Percentiles rank a stretch among this genome's conserved stretches.
phyloP scores from a whole-genome alignment of 2,113 vertebrate species.

The Sminthopsis crassicaudata region DNA sequence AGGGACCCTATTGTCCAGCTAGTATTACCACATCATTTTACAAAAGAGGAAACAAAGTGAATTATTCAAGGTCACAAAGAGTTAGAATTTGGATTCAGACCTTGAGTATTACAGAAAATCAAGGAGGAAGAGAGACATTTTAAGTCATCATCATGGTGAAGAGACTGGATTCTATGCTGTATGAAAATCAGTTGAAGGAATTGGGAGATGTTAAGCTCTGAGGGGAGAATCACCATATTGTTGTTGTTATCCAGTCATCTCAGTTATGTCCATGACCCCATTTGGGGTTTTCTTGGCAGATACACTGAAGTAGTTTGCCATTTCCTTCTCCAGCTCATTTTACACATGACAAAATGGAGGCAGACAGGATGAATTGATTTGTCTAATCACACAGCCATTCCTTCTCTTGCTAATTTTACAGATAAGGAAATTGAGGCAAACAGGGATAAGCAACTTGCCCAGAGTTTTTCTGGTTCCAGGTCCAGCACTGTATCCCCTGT shows the following conservation, averaged over 20 bases:
- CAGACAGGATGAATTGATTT: not conserved
- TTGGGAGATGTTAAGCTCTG: not conserved
- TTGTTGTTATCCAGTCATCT: not conserved
- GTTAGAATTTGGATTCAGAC: not conserved
- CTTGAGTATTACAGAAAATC: not conserved
- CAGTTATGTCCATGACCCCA: not conserved
- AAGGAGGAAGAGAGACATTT: not conserved
- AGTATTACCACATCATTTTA: not conserved
- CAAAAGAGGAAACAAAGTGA: not conserved
- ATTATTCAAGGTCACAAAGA: not conserved
- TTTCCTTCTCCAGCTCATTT: not conserved
- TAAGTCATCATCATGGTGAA: not conserved
- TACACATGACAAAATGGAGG: not conserved
- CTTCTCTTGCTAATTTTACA: not conserved
- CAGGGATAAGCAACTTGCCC: not conserved
- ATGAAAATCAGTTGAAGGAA: not conserved
- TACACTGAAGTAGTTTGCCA: not conserved
- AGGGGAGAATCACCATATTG: not conserved
- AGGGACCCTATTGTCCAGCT: not conserved
- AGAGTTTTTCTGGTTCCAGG: not conserved
- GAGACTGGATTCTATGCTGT: not conserved
- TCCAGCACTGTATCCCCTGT: not conserved
- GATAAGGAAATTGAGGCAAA: not conserved
- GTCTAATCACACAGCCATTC: not conserved
- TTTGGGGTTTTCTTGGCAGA: too few relatives aligned